Percentiles rank a stretch among this genome's conserved stretches.
phyloP scores from a whole-genome alignment of 2,888 invertebrate genomes.

The Campaea margaritaria region DNA sequence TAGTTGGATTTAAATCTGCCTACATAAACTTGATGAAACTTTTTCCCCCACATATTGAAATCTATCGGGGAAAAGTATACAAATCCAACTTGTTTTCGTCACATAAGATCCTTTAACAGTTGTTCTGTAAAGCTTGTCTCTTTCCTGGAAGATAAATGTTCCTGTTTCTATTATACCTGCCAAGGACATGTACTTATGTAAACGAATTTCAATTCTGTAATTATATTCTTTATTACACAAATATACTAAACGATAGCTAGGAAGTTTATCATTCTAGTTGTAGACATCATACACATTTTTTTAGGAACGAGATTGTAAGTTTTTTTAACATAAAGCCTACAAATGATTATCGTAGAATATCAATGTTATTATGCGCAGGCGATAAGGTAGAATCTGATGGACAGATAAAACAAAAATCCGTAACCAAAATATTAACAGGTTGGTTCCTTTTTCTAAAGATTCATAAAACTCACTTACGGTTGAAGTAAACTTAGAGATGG shows the following conservation, averaged over 20 bases:
- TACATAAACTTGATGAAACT: slow-evolving; percentile 30
- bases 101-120: slow-evolving; percentile 46
- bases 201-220: too few species aligned
- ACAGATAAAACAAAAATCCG: too few species aligned
- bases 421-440: background rate
- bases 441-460: background rate
- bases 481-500: background rate
- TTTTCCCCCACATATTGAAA: slow-evolving; percentile 31
- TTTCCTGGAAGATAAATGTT: slow-evolving; percentile 2
- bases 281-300: too few species aligned
- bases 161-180: slow-evolving; percentile 5
- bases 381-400: too few species aligned
- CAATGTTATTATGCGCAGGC: too few species aligned
- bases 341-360: too few species aligned
- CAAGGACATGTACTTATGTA: too few species aligned
- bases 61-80: slow-evolving; percentile 7
- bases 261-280: too few species aligned
- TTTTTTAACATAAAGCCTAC: too few species aligned
- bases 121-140: slow-evolving; percentile 33
- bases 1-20: slow-evolving; percentile 58
- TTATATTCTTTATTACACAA: too few species aligned
- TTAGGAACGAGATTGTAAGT: too few species aligned
- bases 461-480: slow-evolving; percentile 9
- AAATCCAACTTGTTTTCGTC: slow-evolving; percentile 51
- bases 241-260: too few species aligned